Percentiles rank a stretch among this genome's conserved stretches.
These are phyloP conservation scores for Chrysolina oricalcia DNA, from an alignment of 2,888 invertebrate species.

Conservation along the genomic window DNA sequence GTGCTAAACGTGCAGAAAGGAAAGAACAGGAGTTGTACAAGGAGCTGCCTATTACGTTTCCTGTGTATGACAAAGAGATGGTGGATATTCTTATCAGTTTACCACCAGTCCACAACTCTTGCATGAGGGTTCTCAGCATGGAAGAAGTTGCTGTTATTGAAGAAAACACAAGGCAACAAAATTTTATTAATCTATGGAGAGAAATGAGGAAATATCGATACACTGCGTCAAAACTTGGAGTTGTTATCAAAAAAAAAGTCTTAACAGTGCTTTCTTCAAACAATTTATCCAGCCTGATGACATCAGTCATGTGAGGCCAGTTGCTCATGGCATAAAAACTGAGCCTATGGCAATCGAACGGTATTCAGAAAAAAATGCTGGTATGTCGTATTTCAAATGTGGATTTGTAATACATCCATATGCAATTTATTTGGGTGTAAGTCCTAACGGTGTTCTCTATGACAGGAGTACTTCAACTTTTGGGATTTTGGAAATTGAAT, in stretches of 20 bases:
- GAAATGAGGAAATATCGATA: conserved; percentile 11
- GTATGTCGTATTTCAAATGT: conserved; percentile 2
- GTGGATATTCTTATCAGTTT: conserved; percentile 22
- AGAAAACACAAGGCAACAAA: conserved; percentile 9
- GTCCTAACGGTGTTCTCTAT: too few species aligned
- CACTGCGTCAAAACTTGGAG: conserved; percentile 19
- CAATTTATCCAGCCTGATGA: conserved; percentile 15
- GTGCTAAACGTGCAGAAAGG: background rate
- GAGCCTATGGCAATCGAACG: background rate
- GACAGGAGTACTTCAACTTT: too few species aligned
- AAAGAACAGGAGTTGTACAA: conserved; percentile 14
- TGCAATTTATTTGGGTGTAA: background rate
- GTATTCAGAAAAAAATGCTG: conserved; percentile 6
- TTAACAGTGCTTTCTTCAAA: conserved; percentile 3
- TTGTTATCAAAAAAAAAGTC: background rate
- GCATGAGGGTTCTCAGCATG: background rate
- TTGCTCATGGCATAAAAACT: conserved; percentile 8
- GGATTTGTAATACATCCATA: conserved; percentile 1
- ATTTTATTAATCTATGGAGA: background rate
- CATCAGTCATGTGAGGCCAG: background rate
- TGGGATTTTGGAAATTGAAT: conserved; percentile 3
- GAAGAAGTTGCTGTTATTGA: background rate
- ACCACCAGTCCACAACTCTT: conserved; percentile 21
- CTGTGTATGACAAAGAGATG: conserved; percentile 16
- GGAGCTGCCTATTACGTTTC: conserved; percentile 5